Evolutionary conservation across 2,888 invertebrate genomes (phyloP), one percentile per base, ranked within the genome.

Genomic region (Xylota segnis): DNA sequence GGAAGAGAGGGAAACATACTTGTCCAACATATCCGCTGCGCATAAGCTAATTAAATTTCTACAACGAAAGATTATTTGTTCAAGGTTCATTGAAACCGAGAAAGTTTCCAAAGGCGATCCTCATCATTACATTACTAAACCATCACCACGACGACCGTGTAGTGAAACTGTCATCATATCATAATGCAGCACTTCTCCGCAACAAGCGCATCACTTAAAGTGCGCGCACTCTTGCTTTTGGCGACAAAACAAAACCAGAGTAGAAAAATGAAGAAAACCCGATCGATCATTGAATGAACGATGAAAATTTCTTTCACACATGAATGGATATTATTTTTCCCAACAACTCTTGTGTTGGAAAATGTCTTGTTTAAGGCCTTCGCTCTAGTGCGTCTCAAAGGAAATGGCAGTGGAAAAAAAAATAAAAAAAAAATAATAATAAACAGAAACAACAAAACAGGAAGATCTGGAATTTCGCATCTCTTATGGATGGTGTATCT

Each of bases 391-490:
- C 81, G 86, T 81, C 71, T 71, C 68, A 50, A 63, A 83, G 83
- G 72, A 86, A 82, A 77, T 71, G 50, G 29, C n/a, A 50, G n/a
- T 34, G 52, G 32, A 68, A 68, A 63, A 66, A 65, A 50, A 56
- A 47, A 47, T 14, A 63, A 27, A 2, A 71, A 32, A 74, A 56
- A 79, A 34, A 4, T 32, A 34, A 34, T 10, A 37, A 37, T 10
- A 23, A 23, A 23, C 23, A 23, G 23, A 23, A 23, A 23, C 23
- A 23, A 76, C 59, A 50, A 86, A 86, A 86, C 86, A 86, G 86
- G 86, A 86, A 86, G 86, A 86, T 86, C 86, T 86, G 86, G 86
- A 86, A 86, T 86, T 82, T 86, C 82, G 76, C 86, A 86, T 82
- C 82, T 86, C 76, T 77, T 86, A 82, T 77, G 86, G 86, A 86